A percentile compares a stretch with the other conserved stretches of the same genome.
These are phyloP conservation scores for Melanophora roralis DNA, from an alignment of 2,888 invertebrate genomes.

Conservation along the genomic window DNA sequence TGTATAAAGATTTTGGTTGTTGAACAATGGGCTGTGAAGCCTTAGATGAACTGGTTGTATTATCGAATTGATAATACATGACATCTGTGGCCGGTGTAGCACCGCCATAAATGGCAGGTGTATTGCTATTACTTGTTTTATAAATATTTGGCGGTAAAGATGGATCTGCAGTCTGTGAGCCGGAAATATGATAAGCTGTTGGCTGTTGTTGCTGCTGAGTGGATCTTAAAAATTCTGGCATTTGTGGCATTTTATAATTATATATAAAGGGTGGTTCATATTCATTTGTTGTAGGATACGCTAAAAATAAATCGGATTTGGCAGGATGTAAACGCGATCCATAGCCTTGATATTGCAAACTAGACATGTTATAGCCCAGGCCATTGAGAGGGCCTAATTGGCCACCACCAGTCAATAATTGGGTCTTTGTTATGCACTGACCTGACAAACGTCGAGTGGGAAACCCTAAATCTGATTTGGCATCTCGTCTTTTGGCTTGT, in stretches of 20 bases:
- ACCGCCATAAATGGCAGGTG: slow-evolving; percentile 66
- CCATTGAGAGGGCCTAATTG: slow-evolving; percentile 70
- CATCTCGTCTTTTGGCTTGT: slow-evolving; percentile 72
- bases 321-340: slow-evolving; percentile 73
- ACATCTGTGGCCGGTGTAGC: slow-evolving; percentile 73
- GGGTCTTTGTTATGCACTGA: slow-evolving; percentile 71
- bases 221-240: slow-evolving; percentile 68
- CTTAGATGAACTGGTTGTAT: slow-evolving; percentile 62
- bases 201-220: slow-evolving; percentile 59
- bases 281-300: slow-evolving; percentile 64
- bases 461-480: slow-evolving; percentile 77
- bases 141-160: slow-evolving; percentile 67
- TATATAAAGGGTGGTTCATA: slow-evolving; percentile 74
- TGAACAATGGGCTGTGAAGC: slow-evolving; percentile 54
- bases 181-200: slow-evolving; percentile 75
- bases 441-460: slow-evolving; percentile 73
- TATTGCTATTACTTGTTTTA: slow-evolving; percentile 49
- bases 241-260: slow-evolving; percentile 75
- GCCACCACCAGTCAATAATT: slow-evolving; percentile 69
- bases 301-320: slow-evolving; percentile 75
- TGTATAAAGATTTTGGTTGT: slow-evolving; percentile 43
- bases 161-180: slow-evolving; percentile 75
- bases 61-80: slow-evolving; percentile 76
- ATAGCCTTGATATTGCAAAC: slow-evolving; percentile 60
- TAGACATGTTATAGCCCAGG: slow-evolving; percentile 68